Evolutionary conservation across 2,888 invertebrate genomes (phyloP).

Genomic region (Phengaris alcon): DNA sequence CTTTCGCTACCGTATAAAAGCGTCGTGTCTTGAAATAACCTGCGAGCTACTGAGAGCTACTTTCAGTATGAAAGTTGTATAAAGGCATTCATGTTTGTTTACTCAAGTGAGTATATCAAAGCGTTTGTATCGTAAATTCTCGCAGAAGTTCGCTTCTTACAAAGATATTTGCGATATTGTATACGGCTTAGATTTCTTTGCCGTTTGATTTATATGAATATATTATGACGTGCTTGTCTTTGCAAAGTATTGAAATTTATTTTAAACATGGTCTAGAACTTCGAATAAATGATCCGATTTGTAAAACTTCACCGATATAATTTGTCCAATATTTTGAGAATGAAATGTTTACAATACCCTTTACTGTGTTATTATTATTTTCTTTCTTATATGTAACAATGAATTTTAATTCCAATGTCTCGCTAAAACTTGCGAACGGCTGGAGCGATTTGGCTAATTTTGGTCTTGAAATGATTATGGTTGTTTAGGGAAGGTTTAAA

Average conservation of each 20-base stretch:
- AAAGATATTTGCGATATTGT: conserved; percentile 3
- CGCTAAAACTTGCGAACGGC: no score
- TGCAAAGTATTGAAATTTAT: conserved; percentile 11
- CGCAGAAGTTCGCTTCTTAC: not conserved
- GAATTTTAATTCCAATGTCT: no score
- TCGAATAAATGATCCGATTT: conserved; percentile 8
- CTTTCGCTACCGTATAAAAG: not conserved
- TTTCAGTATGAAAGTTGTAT: not conserved
- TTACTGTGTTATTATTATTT: no score
- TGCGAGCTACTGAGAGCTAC: not conserved
- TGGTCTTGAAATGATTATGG: no score
- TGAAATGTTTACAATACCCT: not conserved
- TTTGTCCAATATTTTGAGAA: not conserved
- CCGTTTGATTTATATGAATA: conserved; percentile 8
- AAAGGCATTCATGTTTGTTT: conserved; percentile 7
- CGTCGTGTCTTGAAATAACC: not conserved
- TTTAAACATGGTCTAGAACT: not conserved
- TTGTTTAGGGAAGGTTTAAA: no score
- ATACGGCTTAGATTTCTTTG: not conserved
- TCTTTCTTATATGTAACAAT: no score
- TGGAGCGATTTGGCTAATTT: no score
- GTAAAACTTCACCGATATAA: not conserved
- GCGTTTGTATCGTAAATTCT: conserved; percentile 6
- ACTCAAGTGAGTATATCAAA: conserved; percentile 17
- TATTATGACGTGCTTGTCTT: conserved; percentile 4